Conservation (phyloP, 2,797 vertebrate genomes). For the Falco biarmicus region DNA sequence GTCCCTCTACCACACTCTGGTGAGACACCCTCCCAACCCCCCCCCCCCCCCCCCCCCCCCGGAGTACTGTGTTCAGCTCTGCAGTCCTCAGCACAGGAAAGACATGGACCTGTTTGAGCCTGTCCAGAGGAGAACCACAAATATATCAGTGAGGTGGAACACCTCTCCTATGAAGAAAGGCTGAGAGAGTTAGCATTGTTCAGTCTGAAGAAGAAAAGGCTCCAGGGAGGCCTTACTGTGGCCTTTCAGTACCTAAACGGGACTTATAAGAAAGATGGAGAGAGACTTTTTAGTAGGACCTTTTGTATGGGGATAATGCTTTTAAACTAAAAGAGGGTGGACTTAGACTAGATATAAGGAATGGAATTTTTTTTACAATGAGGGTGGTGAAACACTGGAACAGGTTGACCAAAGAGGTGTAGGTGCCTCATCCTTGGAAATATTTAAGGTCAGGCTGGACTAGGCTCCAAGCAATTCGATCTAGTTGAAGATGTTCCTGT, state of each 20-base stretch:
- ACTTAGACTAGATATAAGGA: background rate
- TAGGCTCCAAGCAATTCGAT: background rate
- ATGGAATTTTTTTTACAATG: background rate
- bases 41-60: too few relatives aligned
- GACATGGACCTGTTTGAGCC: background rate
- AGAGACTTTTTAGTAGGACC: background rate
- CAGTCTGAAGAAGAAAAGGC: background rate
- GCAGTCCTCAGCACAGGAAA: background rate
- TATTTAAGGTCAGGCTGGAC: accelerated
- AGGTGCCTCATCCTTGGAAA: background rate
- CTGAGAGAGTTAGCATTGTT: background rate
- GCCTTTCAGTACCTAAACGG: background rate
- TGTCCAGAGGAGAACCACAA: background rate
- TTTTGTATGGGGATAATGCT: background rate
- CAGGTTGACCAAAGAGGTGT: accelerated
- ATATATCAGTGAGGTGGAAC: background rate
- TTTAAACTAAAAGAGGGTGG: background rate
- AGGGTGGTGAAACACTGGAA: background rate
- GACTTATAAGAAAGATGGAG: background rate
- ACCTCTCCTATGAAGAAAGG: background rate
- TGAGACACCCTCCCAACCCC: background rate
- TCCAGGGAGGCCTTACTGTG: background rate
- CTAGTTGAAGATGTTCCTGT: background rate
- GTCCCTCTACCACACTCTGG: background rate
- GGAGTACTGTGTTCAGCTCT: background rate